Evolutionary conservation across 23 tunicate species (phyloP), one percentile per base, ranked within the genome.

Genomic region (Styela clava): DNA sequence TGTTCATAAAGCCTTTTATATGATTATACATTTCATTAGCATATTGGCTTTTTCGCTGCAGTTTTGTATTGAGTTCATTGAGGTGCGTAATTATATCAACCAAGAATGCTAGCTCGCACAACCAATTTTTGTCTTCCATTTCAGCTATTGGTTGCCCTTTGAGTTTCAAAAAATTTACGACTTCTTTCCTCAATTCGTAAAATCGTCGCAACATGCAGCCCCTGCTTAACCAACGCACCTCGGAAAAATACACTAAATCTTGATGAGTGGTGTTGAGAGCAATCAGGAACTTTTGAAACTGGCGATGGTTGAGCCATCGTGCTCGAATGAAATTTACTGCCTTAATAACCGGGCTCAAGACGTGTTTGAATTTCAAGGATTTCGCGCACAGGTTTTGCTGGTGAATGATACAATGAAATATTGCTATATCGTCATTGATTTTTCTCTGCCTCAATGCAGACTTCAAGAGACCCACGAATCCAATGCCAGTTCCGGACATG

Each of bases 281-380:
- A 18, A 18, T 23, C 30, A 67, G 1, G 22, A 67, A 22, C 30
- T 12, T 27, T 2, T 61, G 81, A 25, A 83, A 74, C 74, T 83
- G 87, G 73, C 87, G 73, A 71, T 74, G 81, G 74, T 74, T 74
- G 24, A 74, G 74, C 63, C 80, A 81, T 71, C 74, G 70, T 63
- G 62, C 62, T 31, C 81, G 73, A 83, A 83, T 83, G 81, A 83
- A 83, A 79, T 83, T 73, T 2, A 83, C 80, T 3, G 31, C 81
- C 63, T 62, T 73, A 73, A 83, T 81, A 63, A 74, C 87, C 62
- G 87, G 87, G 63, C 74, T 74, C 80, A 83, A 24, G n/a, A 83
- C 87, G 61, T 79, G 74, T 73, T 79, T 31, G 24, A 83, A 74
- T 63, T 83, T 73, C 72, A 83, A 74, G 56, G 34, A 69, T 70